Evolutionary conservation across 2,888 invertebrate species (phyloP).

Genomic region (Pyrgus malvae): DNA sequence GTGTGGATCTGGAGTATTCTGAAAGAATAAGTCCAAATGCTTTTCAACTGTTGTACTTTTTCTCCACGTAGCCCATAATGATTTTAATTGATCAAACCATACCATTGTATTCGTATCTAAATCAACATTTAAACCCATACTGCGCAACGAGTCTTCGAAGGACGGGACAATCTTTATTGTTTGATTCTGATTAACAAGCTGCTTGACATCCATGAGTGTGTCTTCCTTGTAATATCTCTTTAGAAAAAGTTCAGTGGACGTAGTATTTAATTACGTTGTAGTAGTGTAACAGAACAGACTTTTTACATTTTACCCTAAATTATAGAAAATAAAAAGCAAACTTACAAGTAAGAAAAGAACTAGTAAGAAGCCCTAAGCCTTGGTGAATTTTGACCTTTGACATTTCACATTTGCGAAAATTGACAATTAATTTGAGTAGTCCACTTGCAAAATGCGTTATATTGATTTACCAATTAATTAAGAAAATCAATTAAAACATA

Average conservation of each 20-base stretch:
- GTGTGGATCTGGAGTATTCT: conserved; percentile 81
- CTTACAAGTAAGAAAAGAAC: no score
- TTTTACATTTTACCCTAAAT: no score
- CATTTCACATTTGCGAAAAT: no score
- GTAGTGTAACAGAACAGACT: no score
- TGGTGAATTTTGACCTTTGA: no score
- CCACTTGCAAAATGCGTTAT: neutral
- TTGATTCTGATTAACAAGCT: conserved; percentile 58
- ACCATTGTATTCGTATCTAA: conserved; percentile 58
- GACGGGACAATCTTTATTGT: conserved; percentile 75
- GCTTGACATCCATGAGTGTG: conserved; percentile 54
- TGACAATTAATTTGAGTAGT: conserved; percentile 1
- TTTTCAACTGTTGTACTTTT: conserved; percentile 76
- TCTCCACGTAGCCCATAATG: conserved; percentile 78
- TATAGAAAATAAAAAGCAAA: no score
- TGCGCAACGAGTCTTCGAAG: conserved; percentile 62
- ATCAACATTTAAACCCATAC: conserved; percentile 64
- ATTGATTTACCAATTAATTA: neutral
- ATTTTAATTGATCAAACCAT: conserved; percentile 71
- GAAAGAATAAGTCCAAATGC: conserved; percentile 73
- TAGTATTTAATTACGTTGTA: no score
- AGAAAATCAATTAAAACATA: conserved; percentile 1
- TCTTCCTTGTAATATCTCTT: no score
- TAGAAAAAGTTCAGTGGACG: no score
- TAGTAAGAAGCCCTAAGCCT: no score